phyloP scores from a whole-genome alignment of 2,888 invertebrate genomes.

The Buathra laborator region DNA sequence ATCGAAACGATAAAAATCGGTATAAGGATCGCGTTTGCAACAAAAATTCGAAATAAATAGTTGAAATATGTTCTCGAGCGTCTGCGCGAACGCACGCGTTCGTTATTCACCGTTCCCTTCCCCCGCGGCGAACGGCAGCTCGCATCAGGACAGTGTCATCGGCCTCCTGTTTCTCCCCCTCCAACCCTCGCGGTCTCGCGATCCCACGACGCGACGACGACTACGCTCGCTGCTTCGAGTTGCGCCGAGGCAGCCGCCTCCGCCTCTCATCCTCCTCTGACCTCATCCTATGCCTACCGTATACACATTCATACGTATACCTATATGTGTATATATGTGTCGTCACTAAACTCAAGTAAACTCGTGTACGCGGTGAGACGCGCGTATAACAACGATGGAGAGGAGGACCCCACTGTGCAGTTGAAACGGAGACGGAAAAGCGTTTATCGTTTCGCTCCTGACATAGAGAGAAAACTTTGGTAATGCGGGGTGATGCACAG shows the following conservation, averaged over 20 bases:
- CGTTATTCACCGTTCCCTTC: slow-evolving; percentile 37
- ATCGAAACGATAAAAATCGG: background rate
- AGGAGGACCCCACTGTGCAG: slow-evolving; percentile 9
- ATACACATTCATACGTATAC: background rate
- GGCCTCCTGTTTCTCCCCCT: slow-evolving; percentile 59
- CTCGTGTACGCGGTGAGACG: slow-evolving; percentile 29
- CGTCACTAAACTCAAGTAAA: slow-evolving; percentile 43
- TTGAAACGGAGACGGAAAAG: slow-evolving; percentile 18
- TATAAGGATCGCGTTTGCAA: background rate
- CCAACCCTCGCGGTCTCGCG: slow-evolving; percentile 54
- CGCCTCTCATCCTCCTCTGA: slow-evolving; percentile 26
- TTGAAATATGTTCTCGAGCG: slow-evolving; percentile 3
- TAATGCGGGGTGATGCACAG: slow-evolving; percentile 43
- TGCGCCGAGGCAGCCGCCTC: slow-evolving; percentile 47
- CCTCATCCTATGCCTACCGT: slow-evolving; percentile 1
- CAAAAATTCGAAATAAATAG: background rate
- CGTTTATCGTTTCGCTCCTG: slow-evolving; percentile 43
- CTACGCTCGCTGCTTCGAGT: slow-evolving; percentile 31
- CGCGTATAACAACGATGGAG: slow-evolving; percentile 1
- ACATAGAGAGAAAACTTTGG: slow-evolving; percentile 48
- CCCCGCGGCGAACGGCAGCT: slow-evolving; percentile 32
- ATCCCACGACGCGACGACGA: slow-evolving; percentile 59
- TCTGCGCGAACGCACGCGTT: slow-evolving; percentile 30
- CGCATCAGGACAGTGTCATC: slow-evolving; percentile 67
- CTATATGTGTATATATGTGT: background rate